Conservation (phyloP, 1,140 invertebrate genomes). For the Oryctes rhinoceros region DNA sequence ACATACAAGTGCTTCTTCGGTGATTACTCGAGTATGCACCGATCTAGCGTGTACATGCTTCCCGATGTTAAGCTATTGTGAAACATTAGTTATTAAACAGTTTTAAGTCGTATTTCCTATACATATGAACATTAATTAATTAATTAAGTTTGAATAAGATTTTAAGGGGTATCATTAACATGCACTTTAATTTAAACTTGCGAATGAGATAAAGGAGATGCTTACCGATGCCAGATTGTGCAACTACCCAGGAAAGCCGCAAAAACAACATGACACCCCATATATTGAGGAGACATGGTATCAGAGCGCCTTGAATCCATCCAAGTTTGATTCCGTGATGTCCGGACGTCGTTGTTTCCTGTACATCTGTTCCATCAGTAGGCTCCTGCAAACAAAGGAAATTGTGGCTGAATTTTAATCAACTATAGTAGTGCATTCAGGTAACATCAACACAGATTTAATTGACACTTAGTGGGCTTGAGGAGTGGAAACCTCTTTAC, state of each 20-base stretch:
- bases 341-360: slow-evolving; percentile 58
- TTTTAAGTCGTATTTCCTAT: slow-evolving; percentile 15
- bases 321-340: slow-evolving; percentile 76
- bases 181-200: too few relatives aligned
- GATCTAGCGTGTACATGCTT: not conserved
- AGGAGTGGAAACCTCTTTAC: too few relatives aligned
- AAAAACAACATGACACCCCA: slow-evolving; percentile 90
- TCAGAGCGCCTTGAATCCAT: slow-evolving; percentile 85
- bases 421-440: not conserved
- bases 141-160: too few relatives aligned
- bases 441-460: not conserved
- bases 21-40: too few relatives aligned
- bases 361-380: slow-evolving; percentile 55
- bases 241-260: slow-evolving; percentile 86
- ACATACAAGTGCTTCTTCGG: not conserved
- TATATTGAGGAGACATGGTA: slow-evolving; percentile 85
- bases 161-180: too few relatives aligned
- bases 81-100: not conserved
- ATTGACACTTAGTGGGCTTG: too few relatives aligned
- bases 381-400: slow-evolving; percentile 45
- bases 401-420: not conserved
- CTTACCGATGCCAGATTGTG: slow-evolving; percentile 79
- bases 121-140: too few relatives aligned
- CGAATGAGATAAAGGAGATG: not conserved
- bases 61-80: not conserved